These are phyloP conservation scores for Neogobius melanostomus DNA, from an alignment of 2,113 vertebrate genomes.

Conservation along the genomic window DNA sequence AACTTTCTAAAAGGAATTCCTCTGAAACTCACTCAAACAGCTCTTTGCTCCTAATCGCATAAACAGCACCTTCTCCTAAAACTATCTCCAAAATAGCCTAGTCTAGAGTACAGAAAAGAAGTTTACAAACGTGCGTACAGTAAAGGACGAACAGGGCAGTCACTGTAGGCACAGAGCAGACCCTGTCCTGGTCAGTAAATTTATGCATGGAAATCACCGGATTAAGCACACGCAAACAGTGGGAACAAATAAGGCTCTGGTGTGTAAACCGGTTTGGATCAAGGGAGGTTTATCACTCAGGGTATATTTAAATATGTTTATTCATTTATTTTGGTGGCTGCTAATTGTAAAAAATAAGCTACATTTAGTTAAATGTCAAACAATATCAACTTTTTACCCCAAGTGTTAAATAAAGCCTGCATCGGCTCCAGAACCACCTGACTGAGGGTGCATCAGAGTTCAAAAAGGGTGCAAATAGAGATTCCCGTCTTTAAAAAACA, in stretches of 20 bases:
- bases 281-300: not conserved
- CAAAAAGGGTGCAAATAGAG: too few relatives aligned
- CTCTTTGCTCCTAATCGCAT: conserved; percentile 18
- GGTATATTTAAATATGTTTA: too few relatives aligned
- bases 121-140: not conserved
- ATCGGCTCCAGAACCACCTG: too few relatives aligned
- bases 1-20: not conserved
- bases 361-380: too few relatives aligned
- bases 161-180: not conserved
- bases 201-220: not conserved
- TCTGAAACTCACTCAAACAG: conserved; percentile 18
- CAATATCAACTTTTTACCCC: too few relatives aligned
- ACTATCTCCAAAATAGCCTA: conserved; percentile 21
- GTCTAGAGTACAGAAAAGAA: conserved; percentile 16
- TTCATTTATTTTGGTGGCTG: too few relatives aligned
- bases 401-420: too few relatives aligned
- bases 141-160: not conserved
- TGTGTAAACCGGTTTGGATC: not conserved
- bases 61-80: conserved; percentile 11
- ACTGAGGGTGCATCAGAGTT: too few relatives aligned
- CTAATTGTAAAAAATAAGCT: too few relatives aligned
- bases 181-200: not conserved
- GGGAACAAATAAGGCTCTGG: not conserved
- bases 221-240: not conserved
- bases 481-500: too few relatives aligned